A percentile compares a stretch with the other conserved stretches of the same genome.
Conservation (phyloP, 1,140 invertebrate genomes). For the Brachionus koreanus region DNA sequence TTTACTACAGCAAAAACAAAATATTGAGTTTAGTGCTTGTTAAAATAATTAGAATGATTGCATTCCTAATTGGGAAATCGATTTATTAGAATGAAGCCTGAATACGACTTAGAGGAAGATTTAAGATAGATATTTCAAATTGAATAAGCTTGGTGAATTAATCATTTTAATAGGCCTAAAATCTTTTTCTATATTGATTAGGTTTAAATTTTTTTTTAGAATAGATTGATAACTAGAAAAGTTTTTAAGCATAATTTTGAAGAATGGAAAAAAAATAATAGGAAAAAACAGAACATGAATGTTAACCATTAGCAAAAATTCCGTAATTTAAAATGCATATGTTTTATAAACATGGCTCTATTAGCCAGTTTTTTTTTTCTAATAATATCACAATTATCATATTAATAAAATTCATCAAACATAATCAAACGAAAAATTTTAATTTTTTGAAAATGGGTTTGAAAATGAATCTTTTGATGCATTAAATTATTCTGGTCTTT, state of each 20-base stretch:
- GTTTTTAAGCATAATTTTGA: not conserved
- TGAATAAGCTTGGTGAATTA: not conserved
- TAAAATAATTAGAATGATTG: not conserved
- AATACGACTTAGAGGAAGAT: not conserved
- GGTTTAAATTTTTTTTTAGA: not conserved
- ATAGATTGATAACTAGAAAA: not conserved
- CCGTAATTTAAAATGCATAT: too few species aligned
- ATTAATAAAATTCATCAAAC: too few species aligned
- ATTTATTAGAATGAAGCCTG: not conserved
- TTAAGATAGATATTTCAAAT: not conserved
- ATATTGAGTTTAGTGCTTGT: not conserved
- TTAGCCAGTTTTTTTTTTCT: too few species aligned
- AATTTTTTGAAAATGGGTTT: too few species aligned
- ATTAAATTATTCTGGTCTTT: too few species aligned
- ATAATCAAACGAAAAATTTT: too few species aligned
- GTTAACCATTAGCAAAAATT: too few species aligned
- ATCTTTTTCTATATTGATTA: not conserved
- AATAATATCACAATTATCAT: too few species aligned
- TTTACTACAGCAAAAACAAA: not conserved
- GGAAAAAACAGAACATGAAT: too few species aligned
- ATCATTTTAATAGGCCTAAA: not conserved
- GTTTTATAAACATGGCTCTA: too few species aligned
- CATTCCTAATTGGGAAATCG: not conserved
- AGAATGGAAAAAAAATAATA: too few species aligned
- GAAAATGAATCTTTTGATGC: too few species aligned